A percentile compares a stretch with the other conserved stretches of the same genome.
Conservation (phyloP, 2,888 invertebrate species). For the Microplitis deprimator region DNA sequence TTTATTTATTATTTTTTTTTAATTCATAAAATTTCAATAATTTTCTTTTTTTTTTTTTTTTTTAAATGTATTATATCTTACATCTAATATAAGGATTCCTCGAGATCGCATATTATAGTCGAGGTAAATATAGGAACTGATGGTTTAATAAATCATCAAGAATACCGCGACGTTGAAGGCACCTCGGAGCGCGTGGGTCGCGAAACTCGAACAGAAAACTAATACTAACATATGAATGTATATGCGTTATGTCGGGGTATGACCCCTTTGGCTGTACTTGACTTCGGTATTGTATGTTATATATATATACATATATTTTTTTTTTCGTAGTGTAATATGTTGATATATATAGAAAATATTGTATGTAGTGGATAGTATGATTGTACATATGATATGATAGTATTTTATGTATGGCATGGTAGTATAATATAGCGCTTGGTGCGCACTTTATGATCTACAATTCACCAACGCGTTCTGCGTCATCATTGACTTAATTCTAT, state of each 20-base stretch:
- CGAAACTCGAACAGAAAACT: constrained; percentile 15
- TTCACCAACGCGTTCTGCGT: constrained; percentile 18
- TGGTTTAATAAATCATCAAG: constrained; percentile 37
- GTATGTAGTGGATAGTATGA: too few species aligned
- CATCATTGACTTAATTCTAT: constrained; percentile 23
- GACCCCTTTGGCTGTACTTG: constrained; percentile 1
- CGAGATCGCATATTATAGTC: constrained; percentile 11
- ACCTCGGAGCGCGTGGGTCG: constrained; percentile 37
- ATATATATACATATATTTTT: neutral
- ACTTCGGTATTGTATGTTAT: too few species aligned
- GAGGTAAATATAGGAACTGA: constrained; percentile 36
- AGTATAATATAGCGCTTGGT: neutral
- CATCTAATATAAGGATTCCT: constrained; percentile 3
- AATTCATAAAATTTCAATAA: neutral
- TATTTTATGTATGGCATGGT: too few species aligned
- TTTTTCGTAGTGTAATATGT: constrained; percentile 1
- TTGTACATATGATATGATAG: too few species aligned
- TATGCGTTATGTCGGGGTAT: constrained; percentile 4
- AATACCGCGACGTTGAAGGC: constrained; percentile 31
- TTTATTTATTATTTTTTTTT: too few species aligned
- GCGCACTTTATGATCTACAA: constrained; percentile 16
- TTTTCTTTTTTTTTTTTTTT: too few species aligned
- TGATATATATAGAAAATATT: neutral
- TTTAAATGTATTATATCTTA: too few species aligned
- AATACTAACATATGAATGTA: neutral